phyloP scores from a whole-genome alignment of 53 echinoderm and acorn worm species.

The Patiria pectinifera region DNA sequence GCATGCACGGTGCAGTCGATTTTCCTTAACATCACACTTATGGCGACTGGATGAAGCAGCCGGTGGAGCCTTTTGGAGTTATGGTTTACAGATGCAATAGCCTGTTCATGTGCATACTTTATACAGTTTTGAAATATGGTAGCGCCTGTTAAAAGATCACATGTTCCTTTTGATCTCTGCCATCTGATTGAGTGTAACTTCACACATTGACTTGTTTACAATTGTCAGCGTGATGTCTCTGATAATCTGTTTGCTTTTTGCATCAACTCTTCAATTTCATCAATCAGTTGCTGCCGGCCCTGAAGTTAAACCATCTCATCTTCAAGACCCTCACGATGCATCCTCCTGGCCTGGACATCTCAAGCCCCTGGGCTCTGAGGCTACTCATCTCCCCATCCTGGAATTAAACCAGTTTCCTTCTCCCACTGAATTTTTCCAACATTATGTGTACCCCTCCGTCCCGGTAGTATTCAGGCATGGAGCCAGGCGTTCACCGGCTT shows the following conservation, averaged over 20 bases:
- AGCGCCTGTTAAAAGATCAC: no score
- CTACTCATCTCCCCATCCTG: conserved; percentile 30
- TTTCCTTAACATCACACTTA: no score
- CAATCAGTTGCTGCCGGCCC: neutral
- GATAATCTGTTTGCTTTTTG: neutral
- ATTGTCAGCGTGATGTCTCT: neutral
- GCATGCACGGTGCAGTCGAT: no score
- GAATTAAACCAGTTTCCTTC: conserved; percentile 66
- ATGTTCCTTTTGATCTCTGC: neutral
- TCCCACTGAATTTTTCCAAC: conserved; percentile 80
- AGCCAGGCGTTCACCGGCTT: conserved; percentile 81
- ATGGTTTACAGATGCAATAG: no score
- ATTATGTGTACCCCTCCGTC: conserved; percentile 75
- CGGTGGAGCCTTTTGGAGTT: no score
- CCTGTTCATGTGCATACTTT: no score
- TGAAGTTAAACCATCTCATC: neutral
- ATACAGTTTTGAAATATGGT: no score
- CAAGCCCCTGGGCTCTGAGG: conserved; percentile 52
- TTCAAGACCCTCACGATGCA: neutral
- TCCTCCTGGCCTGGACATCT: conserved; percentile 62
- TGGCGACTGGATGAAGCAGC: no score
- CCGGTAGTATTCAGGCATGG: conserved; percentile 85
- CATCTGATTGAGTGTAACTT: no score
- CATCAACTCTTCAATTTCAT: neutral
- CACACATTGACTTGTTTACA: neutral